These are phyloP conservation scores for Zalophus californianus DNA, from an alignment of 2,797 vertebrate genomes.

Conservation along the genomic window DNA sequence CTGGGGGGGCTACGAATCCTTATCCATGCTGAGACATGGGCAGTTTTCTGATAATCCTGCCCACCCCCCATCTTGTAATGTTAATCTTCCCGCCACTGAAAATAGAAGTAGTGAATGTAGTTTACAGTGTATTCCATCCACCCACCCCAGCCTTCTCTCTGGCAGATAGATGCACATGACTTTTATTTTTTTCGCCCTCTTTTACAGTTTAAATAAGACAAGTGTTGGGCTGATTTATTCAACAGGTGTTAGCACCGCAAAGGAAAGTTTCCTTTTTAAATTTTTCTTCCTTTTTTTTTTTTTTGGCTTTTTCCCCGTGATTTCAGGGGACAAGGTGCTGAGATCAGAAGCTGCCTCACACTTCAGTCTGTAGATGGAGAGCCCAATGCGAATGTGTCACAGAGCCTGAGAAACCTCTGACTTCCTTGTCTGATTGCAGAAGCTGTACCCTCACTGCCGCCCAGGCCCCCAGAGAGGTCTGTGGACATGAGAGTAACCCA, in stretches of 20 bases:
- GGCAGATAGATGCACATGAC: neutral
- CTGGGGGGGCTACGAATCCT: neutral
- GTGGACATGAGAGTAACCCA: neutral
- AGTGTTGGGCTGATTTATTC: neutral
- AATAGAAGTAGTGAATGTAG: neutral
- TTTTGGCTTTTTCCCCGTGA: accelerated
- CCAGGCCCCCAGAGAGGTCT: neutral
- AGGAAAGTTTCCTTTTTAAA: neutral
- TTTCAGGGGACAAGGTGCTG: neutral
- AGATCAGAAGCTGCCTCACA: neutral
- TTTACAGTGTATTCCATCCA: neutral
- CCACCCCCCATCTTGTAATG: neutral
- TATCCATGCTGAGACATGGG: neutral
- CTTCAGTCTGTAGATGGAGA: neutral
- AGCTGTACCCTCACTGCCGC: neutral
- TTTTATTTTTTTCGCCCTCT: neutral
- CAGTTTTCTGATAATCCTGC: neutral
- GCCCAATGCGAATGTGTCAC: accelerated
- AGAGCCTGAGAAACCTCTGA: neutral
- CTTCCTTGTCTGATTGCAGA: neutral
- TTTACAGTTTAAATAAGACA: neutral
- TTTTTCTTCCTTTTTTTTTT: neutral
- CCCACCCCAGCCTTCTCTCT: neutral
- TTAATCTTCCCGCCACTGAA: conserved; percentile 2
- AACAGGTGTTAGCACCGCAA: neutral